These are phyloP conservation scores for Drosophila willistoni DNA, from an alignment of 1,140 invertebrate species.

Conservation along the genomic window DNA sequence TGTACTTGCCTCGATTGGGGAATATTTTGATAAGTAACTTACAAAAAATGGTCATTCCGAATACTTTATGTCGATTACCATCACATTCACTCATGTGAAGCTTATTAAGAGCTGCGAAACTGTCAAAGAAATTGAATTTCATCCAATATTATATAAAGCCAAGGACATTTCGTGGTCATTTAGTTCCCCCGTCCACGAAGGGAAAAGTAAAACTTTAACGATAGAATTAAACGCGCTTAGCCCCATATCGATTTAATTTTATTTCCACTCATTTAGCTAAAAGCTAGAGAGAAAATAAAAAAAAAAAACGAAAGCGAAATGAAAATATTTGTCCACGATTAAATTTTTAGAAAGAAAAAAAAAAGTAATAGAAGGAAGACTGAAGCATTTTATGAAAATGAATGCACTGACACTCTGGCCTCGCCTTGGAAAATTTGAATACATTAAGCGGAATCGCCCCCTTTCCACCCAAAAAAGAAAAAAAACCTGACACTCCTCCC, in stretches of 20 bases:
- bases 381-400: constrained; percentile 79
- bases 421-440: constrained; percentile 81
- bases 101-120: background rate
- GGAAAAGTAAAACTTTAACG: constrained; percentile 55
- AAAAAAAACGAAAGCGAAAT: constrained; percentile 45
- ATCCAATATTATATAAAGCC: constrained; percentile 18
- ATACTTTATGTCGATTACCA: background rate
- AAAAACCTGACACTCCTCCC: constrained; percentile 4
- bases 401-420: constrained; percentile 76
- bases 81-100: background rate
- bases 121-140: constrained; percentile 30
- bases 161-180: constrained; percentile 43
- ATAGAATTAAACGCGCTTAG: constrained; percentile 59
- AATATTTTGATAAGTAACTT: background rate
- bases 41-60: no score
- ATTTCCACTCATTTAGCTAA: constrained; percentile 82
- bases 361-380: constrained; percentile 27
- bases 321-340: constrained; percentile 82
- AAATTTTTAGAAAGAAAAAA: constrained; percentile 62
- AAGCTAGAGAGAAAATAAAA: constrained; percentile 50
- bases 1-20: no score
- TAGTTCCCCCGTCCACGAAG: constrained; percentile 10
- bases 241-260: constrained; percentile 82
- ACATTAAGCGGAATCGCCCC: constrained; percentile 63
- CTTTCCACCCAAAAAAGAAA: constrained; percentile 12